phyloP scores from a whole-genome alignment of 2,113 vertebrate genomes.

The Onychostruthus taczanowskii region DNA sequence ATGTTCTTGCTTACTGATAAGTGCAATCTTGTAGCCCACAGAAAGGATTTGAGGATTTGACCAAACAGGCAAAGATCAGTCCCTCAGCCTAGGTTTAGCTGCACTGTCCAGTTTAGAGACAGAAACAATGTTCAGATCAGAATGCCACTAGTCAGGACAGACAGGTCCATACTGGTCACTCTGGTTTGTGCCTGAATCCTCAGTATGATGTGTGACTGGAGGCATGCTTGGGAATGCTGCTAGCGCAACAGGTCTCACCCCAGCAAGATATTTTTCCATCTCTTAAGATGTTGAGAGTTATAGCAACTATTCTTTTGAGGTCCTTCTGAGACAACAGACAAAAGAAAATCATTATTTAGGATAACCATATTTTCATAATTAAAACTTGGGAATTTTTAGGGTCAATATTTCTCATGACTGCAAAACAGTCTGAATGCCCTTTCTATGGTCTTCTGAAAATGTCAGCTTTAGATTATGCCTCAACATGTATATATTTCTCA shows the following conservation, averaged over 20 bases:
- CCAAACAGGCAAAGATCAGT: not conserved
- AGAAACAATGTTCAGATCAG: not conserved
- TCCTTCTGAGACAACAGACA: not conserved
- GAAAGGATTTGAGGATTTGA: not conserved
- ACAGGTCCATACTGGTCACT: not conserved
- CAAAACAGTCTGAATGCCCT: not conserved
- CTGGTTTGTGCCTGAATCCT: not conserved
- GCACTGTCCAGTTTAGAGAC: not conserved
- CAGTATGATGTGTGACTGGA: not conserved
- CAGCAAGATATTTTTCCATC: not conserved
- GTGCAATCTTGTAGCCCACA: not conserved
- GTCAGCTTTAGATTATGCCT: not conserved
- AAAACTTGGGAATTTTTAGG: not conserved
- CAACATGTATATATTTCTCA: not conserved
- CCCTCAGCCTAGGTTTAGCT: not conserved
- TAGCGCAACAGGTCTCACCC: not conserved
- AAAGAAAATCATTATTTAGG: not conserved
- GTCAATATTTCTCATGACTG: not conserved
- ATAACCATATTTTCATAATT: not conserved
- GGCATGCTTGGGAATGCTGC: not conserved
- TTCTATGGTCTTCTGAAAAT: not conserved
- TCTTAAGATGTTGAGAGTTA: not conserved
- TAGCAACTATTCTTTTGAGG: not conserved
- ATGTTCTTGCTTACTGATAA: not conserved
- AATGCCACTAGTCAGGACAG: not conserved